A percentile compares a stretch with the other conserved stretches of the same genome.
Conservation (phyloP, 2,113 vertebrate species). For the Carlito syrichta region DNA sequence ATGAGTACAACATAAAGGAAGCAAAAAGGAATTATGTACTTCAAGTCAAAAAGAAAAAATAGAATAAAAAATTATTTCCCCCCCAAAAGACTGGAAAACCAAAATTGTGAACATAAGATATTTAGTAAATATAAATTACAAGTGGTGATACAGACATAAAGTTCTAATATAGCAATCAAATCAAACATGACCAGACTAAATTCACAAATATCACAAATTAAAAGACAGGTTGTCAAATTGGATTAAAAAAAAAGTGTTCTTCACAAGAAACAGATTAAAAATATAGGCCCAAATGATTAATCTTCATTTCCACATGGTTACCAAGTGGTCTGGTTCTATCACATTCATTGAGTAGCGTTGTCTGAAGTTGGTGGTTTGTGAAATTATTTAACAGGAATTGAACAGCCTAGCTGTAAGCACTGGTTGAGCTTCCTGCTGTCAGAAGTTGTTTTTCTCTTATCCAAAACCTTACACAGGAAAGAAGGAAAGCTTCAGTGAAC, state of each 20-base stretch:
- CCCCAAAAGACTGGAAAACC: not conserved
- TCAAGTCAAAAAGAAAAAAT: not conserved
- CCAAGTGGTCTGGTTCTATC: not conserved
- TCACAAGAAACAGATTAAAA: not conserved
- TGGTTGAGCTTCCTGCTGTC: not conserved
- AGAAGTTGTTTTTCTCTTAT: not conserved
- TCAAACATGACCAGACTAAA: not conserved
- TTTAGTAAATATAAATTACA: not conserved
- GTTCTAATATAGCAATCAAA: no score
- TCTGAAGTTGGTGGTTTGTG: not conserved
- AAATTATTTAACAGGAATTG: not conserved
- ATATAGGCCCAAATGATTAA: not conserved
- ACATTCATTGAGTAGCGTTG: fast-evolving
- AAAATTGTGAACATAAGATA: not conserved
- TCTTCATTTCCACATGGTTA: not conserved
- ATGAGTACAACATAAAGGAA: not conserved
- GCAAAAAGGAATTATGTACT: not conserved
- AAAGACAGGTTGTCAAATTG: not conserved
- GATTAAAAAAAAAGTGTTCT: no score
- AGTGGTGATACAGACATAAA: not conserved
- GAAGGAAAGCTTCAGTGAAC: not conserved
- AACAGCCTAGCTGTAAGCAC: not conserved
- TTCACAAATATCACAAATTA: not conserved
- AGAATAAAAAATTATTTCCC: not conserved
- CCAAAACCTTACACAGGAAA: not conserved